These are phyloP conservation scores for Cepaea nemoralis DNA, from an alignment of 1,140 invertebrate genomes.

Conservation along the genomic window DNA sequence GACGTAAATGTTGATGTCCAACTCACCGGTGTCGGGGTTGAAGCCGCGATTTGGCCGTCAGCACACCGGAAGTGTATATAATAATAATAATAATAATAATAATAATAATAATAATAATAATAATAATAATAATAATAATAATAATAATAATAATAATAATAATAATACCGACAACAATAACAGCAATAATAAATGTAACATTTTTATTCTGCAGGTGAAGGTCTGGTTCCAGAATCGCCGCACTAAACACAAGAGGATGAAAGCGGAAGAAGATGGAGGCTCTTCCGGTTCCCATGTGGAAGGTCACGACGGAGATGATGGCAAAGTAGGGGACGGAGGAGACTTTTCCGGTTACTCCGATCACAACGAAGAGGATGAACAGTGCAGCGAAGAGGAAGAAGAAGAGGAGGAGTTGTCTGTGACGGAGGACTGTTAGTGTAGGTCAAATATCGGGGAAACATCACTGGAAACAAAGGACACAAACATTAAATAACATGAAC, in stretches of 20 bases:
- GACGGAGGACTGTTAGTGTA: slow-evolving; percentile 41
- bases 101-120: no score
- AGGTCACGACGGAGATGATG: slow-evolving; percentile 35
- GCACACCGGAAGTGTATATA: no score
- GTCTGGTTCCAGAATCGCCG: slow-evolving; percentile 98
- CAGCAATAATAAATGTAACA: not conserved
- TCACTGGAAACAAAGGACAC: not conserved
- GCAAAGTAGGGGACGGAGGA: not conserved
- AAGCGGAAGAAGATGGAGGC: slow-evolving; percentile 90
- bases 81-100: no score
- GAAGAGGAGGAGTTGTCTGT: slow-evolving; percentile 49
- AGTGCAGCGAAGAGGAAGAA: slow-evolving; percentile 11
- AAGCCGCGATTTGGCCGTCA: no score
- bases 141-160: no score
- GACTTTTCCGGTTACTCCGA: slow-evolving; percentile 29
- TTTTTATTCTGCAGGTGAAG: slow-evolving; percentile 85
- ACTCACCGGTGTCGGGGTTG: no score
- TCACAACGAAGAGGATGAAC: slow-evolving; percentile 44
- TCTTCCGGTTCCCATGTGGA: slow-evolving; percentile 63
- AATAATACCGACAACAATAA: no score
- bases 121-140: no score
- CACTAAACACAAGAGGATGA: slow-evolving; percentile 97
- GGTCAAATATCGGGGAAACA: no score
- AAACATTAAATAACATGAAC: not conserved
- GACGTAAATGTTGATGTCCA: no score